Percentiles rank a stretch among this genome's conserved stretches.
These are phyloP conservation scores for Lordiphosa stackelbergi DNA, from an alignment of 1,140 invertebrate genomes.

Conservation along the genomic window DNA sequence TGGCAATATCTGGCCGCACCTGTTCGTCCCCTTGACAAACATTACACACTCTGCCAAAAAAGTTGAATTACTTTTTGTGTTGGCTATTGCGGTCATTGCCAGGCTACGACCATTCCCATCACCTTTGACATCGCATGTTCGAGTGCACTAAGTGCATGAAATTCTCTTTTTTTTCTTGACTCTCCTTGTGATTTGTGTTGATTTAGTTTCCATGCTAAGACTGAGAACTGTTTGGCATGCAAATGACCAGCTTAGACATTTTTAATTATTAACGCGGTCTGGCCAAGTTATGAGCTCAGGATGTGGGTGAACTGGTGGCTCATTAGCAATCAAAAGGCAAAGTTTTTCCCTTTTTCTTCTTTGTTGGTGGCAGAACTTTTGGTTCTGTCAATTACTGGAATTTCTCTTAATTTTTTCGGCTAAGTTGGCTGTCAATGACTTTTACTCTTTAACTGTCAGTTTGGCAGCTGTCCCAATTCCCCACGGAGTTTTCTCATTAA, in stretches of 20 bases:
- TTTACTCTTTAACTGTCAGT: conserved; percentile 68
- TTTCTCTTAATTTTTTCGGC: conserved; percentile 10
- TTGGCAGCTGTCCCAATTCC: conserved; percentile 56
- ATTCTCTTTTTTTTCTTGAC: conserved; percentile 10
- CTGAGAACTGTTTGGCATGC: conserved; percentile 35
- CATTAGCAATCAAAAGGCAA: conserved; percentile 51
- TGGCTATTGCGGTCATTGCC: conserved; percentile 24
- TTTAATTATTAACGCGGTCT: conserved; percentile 61
- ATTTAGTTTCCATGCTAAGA: conserved; percentile 29
- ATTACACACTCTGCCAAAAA: neutral
- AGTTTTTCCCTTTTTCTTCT: conserved; percentile 34
- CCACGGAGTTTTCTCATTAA: conserved; percentile 37
- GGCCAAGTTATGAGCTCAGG: conserved; percentile 20
- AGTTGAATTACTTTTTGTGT: conserved; percentile 2
- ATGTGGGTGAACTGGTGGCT: conserved; percentile 44
- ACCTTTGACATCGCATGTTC: conserved; percentile 51
- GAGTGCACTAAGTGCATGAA: conserved; percentile 56
- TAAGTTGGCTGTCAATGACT: conserved; percentile 57
- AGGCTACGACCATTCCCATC: neutral
- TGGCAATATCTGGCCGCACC: too few species aligned
- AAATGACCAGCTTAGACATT: conserved; percentile 40
- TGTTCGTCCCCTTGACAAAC: too few species aligned
- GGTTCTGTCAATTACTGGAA: conserved; percentile 56
- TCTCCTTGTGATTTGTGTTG: conserved; percentile 35
- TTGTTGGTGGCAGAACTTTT: conserved; percentile 33